Conservation (phyloP, 2,113 vertebrate genomes). For the Ophthalmolycus amberensis region DNA sequence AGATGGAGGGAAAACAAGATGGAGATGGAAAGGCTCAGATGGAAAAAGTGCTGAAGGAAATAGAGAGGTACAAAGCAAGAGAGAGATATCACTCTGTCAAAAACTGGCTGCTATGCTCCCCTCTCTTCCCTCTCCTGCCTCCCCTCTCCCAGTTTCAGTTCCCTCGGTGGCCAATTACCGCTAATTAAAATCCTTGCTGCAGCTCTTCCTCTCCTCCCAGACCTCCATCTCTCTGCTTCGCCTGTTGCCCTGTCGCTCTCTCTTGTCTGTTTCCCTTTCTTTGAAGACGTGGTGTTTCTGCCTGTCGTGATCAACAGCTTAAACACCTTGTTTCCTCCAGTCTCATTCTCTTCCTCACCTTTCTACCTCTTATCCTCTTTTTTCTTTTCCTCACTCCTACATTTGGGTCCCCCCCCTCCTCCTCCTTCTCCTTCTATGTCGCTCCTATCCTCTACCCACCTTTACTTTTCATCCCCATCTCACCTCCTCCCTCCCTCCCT, state of each 20-base stretch:
- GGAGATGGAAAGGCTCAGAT: conserved; percentile 42
- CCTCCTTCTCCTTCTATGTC: conserved; percentile 2
- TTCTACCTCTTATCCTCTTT: conserved; percentile 29
- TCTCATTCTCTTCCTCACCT: conserved; percentile 49
- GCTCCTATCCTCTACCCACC: conserved; percentile 14
- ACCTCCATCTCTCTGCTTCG: conserved; percentile 57
- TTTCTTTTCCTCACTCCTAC: conserved; percentile 25
- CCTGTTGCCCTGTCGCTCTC: conserved; percentile 52
- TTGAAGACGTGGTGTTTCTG: conserved; percentile 41
- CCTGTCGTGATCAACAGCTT: conserved; percentile 45
- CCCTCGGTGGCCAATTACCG: conserved; percentile 85
- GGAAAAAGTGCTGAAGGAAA: conserved; percentile 60
- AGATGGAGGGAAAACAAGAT: conserved; percentile 48
- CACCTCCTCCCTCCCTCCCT: conserved; percentile 41
- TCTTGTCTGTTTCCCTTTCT: conserved; percentile 41
- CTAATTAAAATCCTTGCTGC: conserved; percentile 85
- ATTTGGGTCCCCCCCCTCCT: not conserved
- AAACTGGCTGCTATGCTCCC: conserved; percentile 56
- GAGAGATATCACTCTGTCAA: conserved; percentile 76
- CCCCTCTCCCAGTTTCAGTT: conserved; percentile 70
- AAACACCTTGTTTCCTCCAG: conserved; percentile 45
- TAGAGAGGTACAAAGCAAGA: conserved; percentile 70
- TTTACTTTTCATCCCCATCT: conserved; percentile 25
- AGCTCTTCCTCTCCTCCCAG: conserved; percentile 72
- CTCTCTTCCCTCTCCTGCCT: conserved; percentile 46